Conservation (phyloP, 2,888 invertebrate genomes). For the Dicycla oo region DNA sequence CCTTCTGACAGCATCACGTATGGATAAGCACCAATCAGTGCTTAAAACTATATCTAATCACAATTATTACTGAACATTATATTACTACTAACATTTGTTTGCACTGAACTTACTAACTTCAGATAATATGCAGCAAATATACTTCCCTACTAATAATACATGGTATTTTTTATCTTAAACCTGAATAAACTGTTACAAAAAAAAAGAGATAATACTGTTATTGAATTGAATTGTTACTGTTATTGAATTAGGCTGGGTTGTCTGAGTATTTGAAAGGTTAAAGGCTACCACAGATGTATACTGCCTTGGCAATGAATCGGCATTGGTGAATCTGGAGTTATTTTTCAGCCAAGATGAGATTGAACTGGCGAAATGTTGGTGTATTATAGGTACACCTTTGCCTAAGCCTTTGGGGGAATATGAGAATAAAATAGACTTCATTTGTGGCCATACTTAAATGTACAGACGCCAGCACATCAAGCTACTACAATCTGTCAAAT, state of each 20-base stretch:
- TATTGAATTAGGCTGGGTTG: background rate
- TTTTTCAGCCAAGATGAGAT: background rate
- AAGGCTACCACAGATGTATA: background rate
- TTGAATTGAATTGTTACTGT: background rate
- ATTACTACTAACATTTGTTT: background rate
- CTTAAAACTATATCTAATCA: no score
- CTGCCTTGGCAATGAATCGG: background rate
- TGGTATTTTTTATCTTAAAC: background rate
- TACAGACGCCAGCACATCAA: no score
- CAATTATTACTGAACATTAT: background rate
- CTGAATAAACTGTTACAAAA: background rate
- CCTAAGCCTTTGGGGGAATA: no score
- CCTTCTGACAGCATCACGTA: no score
- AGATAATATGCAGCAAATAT: constrained; percentile 1
- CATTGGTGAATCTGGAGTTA: background rate
- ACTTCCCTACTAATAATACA: background rate
- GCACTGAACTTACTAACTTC: background rate
- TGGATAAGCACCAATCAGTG: no score
- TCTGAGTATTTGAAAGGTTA: background rate
- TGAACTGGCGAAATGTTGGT: no score
- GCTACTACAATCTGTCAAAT: no score
- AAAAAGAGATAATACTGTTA: background rate
- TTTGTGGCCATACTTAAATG: no score
- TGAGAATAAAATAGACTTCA: no score
- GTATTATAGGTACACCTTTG: no score